Evolutionary conservation across 2,888 invertebrate genomes (phyloP).

Genomic region (Phrixothrix hirtus): DNA sequence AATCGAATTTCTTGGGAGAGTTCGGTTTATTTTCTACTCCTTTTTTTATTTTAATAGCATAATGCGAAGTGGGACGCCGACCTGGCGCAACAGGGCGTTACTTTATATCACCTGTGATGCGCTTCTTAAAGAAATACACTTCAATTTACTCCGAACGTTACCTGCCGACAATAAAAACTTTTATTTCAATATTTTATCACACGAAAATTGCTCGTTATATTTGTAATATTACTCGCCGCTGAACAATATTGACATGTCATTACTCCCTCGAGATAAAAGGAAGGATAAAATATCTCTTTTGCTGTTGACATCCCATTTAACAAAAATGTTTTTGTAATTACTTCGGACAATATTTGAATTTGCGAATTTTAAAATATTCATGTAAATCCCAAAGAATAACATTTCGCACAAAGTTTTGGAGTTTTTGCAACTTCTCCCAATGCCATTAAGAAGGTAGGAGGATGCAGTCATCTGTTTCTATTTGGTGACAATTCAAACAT

Average conservation of each 20-base stretch:
- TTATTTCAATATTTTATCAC: background rate
- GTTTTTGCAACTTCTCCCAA: too few relatives aligned
- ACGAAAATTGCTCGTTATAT: background rate
- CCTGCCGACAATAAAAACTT: background rate
- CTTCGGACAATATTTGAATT: too few relatives aligned
- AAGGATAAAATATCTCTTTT: too few relatives aligned
- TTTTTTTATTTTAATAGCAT: slow-evolving; percentile 19
- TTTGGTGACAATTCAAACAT: too few relatives aligned
- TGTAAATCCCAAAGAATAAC: too few relatives aligned
- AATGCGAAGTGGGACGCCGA: slow-evolving; percentile 15
- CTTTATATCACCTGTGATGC: background rate
- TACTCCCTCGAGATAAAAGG: background rate
- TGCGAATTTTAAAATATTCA: too few relatives aligned
- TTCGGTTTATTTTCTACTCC: slow-evolving; percentile 18
- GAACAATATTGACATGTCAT: background rate
- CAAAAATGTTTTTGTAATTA: too few relatives aligned
- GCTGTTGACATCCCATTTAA: too few relatives aligned
- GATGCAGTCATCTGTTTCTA: too few relatives aligned
- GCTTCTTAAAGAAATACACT: background rate
- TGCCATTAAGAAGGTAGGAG: too few relatives aligned
- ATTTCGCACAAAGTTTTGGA: too few relatives aligned
- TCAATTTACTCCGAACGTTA: background rate
- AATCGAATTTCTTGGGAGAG: slow-evolving; percentile 29
- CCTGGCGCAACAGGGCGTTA: slow-evolving; percentile 20
- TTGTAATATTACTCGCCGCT: background rate